Evolutionary conservation across 37 sponge, comb jelly and placozoan species (phyloP).

Genomic region (Ephydatia muelleri): DNA sequence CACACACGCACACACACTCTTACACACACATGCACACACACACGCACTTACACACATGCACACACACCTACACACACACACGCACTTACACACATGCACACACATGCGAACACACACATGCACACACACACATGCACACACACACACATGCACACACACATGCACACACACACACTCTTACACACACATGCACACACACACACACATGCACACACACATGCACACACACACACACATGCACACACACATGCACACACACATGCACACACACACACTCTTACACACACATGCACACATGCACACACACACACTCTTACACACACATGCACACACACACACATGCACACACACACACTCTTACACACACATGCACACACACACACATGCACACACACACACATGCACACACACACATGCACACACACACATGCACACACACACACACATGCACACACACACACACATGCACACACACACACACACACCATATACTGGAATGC

Average conservation of each 20-base stretch:
- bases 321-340: not conserved
- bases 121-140: constrained; percentile 16
- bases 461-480: not conserved
- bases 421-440: not conserved
- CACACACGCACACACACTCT: not conserved
- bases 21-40: too few relatives aligned
- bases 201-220: not conserved
- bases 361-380: constrained; percentile 11
- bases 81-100: constrained; percentile 1
- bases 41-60: not conserved
- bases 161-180: too few relatives aligned
- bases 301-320: not conserved
- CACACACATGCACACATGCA: not conserved
- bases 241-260: too few relatives aligned
- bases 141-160: not conserved
- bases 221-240: not conserved
- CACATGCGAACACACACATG: not conserved
- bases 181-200: not conserved
- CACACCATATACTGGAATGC: not conserved
- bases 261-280: too few relatives aligned
- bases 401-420: too few relatives aligned
- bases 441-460: not conserved
- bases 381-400: not conserved
- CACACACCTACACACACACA: not conserved
- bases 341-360: constrained; percentile 2